These are phyloP conservation scores for Danio jaintianensis DNA, from an alignment of 2,797 vertebrate genomes.

Conservation along the genomic window DNA sequence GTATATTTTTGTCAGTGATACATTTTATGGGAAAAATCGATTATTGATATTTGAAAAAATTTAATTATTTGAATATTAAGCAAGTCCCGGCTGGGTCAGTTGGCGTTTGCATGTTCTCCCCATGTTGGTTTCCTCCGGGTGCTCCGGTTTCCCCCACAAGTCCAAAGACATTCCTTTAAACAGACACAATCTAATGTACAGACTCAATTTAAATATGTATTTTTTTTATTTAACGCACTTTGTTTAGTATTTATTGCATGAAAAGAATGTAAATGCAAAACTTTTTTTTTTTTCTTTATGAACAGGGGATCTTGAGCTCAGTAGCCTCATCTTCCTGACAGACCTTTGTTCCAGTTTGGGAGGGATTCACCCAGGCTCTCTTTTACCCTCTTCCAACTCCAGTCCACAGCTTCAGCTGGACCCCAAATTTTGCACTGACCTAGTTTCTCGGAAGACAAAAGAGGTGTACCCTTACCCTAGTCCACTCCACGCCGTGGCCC, in stretches of 20 bases:
- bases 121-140: too few relatives aligned
- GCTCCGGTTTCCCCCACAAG: too few relatives aligned
- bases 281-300: constrained; percentile 21
- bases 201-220: too few relatives aligned
- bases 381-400: constrained; percentile 67
- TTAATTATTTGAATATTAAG: too few relatives aligned
- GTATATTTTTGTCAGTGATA: too few relatives aligned
- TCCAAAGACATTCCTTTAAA: too few relatives aligned
- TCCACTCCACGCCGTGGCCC: constrained; percentile 84
- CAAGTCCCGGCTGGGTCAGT: too few relatives aligned
- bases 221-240: too few relatives aligned
- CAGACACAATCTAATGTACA: too few relatives aligned
- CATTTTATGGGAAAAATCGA: too few relatives aligned
- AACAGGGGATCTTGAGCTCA: constrained; percentile 75
- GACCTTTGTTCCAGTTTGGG: constrained; percentile 76
- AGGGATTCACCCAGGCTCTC: constrained; percentile 67
- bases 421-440: constrained; percentile 79
- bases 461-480: constrained; percentile 86
- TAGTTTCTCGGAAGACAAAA: constrained; percentile 83
- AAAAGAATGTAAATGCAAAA: background rate
- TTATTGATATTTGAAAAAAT: too few relatives aligned
- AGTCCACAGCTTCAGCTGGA: constrained; percentile 74
- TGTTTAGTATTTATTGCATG: background rate
- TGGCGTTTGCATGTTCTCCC: too few relatives aligned
- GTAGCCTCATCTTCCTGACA: constrained; percentile 75